Evolutionary conservation across 2,888 invertebrate species (phyloP).

Genomic region (Xanthorhoe designata): DNA sequence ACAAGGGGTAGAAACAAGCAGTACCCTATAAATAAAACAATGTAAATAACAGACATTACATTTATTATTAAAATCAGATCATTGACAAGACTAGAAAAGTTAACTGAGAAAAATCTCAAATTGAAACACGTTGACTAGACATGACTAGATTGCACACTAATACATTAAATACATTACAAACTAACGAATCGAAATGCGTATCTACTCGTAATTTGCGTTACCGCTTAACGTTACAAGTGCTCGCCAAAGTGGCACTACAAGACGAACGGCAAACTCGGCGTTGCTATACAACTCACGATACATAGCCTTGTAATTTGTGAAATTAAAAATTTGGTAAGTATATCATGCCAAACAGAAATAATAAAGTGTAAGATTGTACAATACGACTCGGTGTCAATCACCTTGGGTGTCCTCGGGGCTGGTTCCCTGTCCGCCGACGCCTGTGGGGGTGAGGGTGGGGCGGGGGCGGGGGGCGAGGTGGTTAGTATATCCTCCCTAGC

Average conservation of each 20-base stretch:
- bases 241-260: slow-evolving; percentile 81
- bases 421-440: slow-evolving; percentile 65
- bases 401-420: slow-evolving; percentile 75
- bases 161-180: slow-evolving; percentile 52
- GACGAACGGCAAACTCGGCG: slow-evolving; percentile 75
- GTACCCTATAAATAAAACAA: slow-evolving; percentile 77
- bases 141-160: slow-evolving; percentile 75
- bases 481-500: slow-evolving; percentile 83
- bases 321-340: slow-evolving; percentile 80
- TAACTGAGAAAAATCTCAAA: slow-evolving; percentile 47
- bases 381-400: slow-evolving; percentile 83
- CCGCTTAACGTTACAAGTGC: slow-evolving; percentile 60
- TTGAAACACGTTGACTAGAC: slow-evolving; percentile 72
- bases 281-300: slow-evolving; percentile 73
- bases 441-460: slow-evolving; percentile 76
- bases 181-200: slow-evolving; percentile 56
- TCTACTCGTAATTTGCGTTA: slow-evolving; percentile 48
- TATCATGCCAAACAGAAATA: slow-evolving; percentile 84
- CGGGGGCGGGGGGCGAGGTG: slow-evolving; percentile 74
- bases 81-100: slow-evolving; percentile 64
- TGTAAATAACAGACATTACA: slow-evolving; percentile 63
- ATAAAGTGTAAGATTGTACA: slow-evolving; percentile 81
- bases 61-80: slow-evolving; percentile 70
- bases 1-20: slow-evolving; percentile 47
- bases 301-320: slow-evolving; percentile 75